Base-by-base conservation (phyloP, 2,888 invertebrate genomes). In the Brachylomia viminalis region DNA sequence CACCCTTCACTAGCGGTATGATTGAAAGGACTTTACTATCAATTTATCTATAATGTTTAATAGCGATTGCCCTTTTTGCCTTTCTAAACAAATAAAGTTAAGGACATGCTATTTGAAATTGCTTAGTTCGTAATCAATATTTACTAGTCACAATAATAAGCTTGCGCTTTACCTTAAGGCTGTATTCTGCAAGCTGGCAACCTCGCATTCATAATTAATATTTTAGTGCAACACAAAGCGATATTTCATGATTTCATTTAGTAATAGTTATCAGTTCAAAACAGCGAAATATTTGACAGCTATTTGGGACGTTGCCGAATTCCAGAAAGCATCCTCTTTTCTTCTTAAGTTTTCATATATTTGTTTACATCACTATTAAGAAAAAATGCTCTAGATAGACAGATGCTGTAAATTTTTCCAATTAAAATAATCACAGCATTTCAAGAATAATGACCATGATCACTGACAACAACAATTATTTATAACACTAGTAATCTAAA, bases 1-100 rank as follows among this genome's bases (percentile, higher is more conserved):
- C 79, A 77, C 83, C 86, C 86, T 87, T 83, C 79, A 79, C 79
- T 68, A 42, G 49, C 45, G 20, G 52, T 49, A 61, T 58, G 33
- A 72, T 76, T 69, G 72, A 76, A 76, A 84, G 64, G 62, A 80
- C 64, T 68, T 56, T n/a, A 45, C 20, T 52, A 49, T 38, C 30
- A n/a, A n/a, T n/a, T n/a, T 27, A 30, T 61, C n/a, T 56, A n/a
- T 65, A 27, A 49, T 66, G 10, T 49, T 52, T n/a, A 52, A 15
- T 33, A 23, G 17, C 27, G 1, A 38, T 59, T 61, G 62, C 8
- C n/a, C 6, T 1, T 68, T 59, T 47, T 33, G 72, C 42, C 54
- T 80, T 77, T 66, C 45, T 38, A 54, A 47, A n/a, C 30, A 30
- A 59, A 23, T 52, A 33, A 42, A 30, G 8, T 2, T 38, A 11